These are phyloP conservation scores for Melitaea athalia DNA, from an alignment of 2,888 invertebrate genomes.

Conservation along the genomic window DNA sequence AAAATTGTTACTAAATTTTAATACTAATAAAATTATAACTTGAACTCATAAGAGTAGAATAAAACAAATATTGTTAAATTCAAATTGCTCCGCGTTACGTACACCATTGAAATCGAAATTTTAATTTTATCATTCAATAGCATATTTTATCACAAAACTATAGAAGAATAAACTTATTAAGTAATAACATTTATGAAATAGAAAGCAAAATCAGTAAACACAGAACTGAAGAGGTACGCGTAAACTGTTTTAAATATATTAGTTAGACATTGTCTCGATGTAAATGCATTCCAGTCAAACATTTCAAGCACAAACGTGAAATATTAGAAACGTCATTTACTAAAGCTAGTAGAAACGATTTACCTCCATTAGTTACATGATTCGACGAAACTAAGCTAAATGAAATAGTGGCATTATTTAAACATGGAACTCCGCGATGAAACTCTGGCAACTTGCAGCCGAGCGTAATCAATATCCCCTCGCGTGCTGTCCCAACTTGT, in stretches of 20 bases:
- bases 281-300: not conserved
- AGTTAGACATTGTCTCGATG: not conserved
- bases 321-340: constrained; percentile 4
- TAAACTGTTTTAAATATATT: not conserved
- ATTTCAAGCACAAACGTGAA: not conserved
- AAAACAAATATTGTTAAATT: no score
- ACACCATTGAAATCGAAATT: no score
- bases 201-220: no score
- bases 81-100: no score
- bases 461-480: constrained; percentile 37
- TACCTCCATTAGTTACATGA: constrained; percentile 19
- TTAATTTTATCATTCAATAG: no score
- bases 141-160: no score
- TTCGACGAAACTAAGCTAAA: constrained; percentile 21
- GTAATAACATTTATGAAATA: no score
- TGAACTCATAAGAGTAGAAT: no score
- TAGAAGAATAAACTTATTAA: no score
- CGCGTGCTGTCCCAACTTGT: constrained; percentile 38
- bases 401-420: constrained; percentile 25
- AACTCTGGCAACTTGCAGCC: constrained; percentile 27
- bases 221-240: no score
- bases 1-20: no score
- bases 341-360: constrained; percentile 15
- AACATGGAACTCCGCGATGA: constrained; percentile 26
- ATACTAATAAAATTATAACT: no score